These are phyloP conservation scores for Thalassophryne amazonica DNA, from an alignment of 2,797 vertebrate genomes.

Conservation along the genomic window DNA sequence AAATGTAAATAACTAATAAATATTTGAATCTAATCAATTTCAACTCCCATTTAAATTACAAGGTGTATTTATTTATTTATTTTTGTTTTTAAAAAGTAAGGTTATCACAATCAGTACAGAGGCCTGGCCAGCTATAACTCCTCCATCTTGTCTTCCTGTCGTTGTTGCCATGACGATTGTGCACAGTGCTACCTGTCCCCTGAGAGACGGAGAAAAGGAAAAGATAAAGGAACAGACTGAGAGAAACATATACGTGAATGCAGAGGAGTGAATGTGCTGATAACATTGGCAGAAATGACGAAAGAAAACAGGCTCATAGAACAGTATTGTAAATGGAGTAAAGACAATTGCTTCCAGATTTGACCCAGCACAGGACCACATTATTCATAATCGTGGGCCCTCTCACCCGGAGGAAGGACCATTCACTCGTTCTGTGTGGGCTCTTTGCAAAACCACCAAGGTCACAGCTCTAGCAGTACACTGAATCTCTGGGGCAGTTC, in stretches of 20 bases:
- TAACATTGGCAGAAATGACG: constrained; percentile 9
- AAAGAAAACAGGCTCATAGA: constrained; percentile 1
- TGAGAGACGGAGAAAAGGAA: constrained; percentile 46
- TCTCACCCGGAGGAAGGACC: constrained; percentile 29
- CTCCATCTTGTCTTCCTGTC: constrained; percentile 73
- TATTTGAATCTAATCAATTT: too few species aligned
- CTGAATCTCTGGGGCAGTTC: constrained; percentile 28
- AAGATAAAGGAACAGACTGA: constrained; percentile 35
- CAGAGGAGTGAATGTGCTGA: constrained; percentile 17
- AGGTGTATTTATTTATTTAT: too few species aligned
- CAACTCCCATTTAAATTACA: too few species aligned
- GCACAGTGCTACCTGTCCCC: constrained; percentile 63
- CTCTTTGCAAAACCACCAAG: constrained; percentile 40
- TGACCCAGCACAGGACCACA: constrained; percentile 19
- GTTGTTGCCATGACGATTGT: constrained; percentile 81
- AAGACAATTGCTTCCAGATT: constrained; percentile 26
- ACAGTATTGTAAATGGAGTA: constrained; percentile 8
- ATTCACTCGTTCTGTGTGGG: constrained; percentile 36
- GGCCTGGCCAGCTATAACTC: constrained; percentile 54
- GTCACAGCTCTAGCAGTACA: constrained; percentile 36
- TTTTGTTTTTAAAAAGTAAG: too few species aligned
- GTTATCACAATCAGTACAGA: too few species aligned
- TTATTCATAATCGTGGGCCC: constrained; percentile 21
- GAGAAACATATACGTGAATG: constrained; percentile 15
- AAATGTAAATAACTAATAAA: too few species aligned